These are phyloP conservation scores for Miichthys miiuy DNA, from an alignment of 2,797 vertebrate species.

Conservation along the genomic window DNA sequence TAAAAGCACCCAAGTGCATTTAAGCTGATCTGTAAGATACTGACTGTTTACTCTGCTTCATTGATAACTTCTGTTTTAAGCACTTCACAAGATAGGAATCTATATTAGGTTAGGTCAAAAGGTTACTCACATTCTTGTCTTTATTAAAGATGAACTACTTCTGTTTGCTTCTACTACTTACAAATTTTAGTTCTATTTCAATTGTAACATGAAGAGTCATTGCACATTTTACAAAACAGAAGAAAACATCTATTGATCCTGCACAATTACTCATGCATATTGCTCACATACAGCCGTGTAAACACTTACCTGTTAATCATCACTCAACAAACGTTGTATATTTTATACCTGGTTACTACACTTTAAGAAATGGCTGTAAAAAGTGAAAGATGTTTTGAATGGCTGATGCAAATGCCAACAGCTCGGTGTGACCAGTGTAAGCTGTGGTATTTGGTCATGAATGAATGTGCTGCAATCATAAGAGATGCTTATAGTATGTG, in stretches of 20 bases:
- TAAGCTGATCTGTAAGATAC: not conserved
- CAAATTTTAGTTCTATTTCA: not conserved
- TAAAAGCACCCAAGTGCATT: constrained; percentile 23
- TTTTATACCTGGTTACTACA: no score
- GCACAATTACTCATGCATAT: not conserved
- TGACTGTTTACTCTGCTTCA: constrained; percentile 11
- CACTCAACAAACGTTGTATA: not conserved
- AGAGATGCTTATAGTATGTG: not conserved
- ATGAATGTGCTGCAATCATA: not conserved
- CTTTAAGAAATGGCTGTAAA: no score
- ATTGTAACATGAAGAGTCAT: not conserved
- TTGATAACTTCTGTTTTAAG: constrained; percentile 12
- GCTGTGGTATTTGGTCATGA: no score
- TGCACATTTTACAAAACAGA: not conserved
- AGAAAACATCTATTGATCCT: not conserved
- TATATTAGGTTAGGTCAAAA: not conserved
- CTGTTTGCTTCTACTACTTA: not conserved
- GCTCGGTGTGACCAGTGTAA: not conserved
- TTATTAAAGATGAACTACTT: no score
- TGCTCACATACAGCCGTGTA: not conserved
- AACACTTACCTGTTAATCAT: not conserved
- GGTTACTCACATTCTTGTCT: no score
- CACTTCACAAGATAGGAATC: constrained; percentile 10
- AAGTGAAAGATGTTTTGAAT: not conserved
- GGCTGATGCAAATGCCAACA: no score